Evolutionary conservation across 2,113 vertebrate genomes (phyloP).

Genomic region (Hoplias malabaricus): DNA sequence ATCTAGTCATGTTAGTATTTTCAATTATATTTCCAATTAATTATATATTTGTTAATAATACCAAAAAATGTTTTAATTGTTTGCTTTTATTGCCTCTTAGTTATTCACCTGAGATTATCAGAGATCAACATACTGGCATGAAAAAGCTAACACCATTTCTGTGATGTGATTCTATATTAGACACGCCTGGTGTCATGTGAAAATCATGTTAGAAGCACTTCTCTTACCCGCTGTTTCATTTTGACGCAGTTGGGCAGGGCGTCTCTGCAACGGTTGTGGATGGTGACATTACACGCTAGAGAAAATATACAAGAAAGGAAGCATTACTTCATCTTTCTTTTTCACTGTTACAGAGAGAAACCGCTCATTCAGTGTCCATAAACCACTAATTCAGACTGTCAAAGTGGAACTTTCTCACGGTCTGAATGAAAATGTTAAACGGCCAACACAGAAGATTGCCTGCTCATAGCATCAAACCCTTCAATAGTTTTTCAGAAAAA

Average conservation of each 20-base stretch:
- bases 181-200: background rate
- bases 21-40: no score
- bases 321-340: constrained; percentile 17
- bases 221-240: constrained; percentile 91
- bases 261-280: constrained; percentile 95
- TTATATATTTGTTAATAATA: no score
- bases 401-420: background rate
- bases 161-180: background rate
- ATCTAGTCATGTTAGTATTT: no score
- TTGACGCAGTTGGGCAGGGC: constrained; percentile 89
- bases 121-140: background rate
- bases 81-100: no score
- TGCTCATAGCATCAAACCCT: background rate
- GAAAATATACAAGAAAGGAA: constrained; percentile 39
- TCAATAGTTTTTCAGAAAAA: background rate
- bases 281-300: constrained; percentile 89
- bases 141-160: background rate
- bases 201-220: background rate
- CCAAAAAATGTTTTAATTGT: no score
- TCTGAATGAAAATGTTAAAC: background rate
- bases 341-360: background rate
- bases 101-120: background rate
- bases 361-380: background rate
- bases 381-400: background rate
- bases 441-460: background rate